phyloP scores from a whole-genome alignment of 2,113 vertebrate species.

The Bolborhynchus lineola region DNA sequence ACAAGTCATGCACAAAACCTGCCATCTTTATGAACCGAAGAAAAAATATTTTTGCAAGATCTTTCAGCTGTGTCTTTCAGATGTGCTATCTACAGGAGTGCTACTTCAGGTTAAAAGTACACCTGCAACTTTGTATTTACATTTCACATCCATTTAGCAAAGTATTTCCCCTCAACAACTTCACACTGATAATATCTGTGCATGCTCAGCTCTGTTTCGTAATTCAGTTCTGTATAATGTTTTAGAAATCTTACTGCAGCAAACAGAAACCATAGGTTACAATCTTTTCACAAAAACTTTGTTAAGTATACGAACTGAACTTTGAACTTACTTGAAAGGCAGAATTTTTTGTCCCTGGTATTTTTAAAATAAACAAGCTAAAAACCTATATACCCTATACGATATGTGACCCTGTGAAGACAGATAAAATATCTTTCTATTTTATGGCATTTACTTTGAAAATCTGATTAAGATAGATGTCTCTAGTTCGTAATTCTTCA shows the following conservation, averaged over 20 bases:
- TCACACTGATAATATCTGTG: neutral
- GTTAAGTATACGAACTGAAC: neutral
- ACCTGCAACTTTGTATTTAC: neutral
- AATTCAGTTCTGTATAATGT: neutral
- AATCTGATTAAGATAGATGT: constrained; percentile 89
- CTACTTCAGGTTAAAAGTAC: neutral
- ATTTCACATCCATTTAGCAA: neutral
- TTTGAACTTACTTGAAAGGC: constrained; percentile 6
- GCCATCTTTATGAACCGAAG: neutral
- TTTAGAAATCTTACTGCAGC: neutral
- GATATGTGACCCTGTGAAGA: constrained; percentile 77
- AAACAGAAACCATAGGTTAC: neutral
- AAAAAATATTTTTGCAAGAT: neutral
- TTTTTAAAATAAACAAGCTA: constrained; percentile 54
- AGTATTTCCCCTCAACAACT: neutral
- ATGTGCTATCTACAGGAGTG: neutral
- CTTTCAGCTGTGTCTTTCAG: neutral
- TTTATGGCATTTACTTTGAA: constrained; percentile 86
- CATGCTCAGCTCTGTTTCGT: neutral
- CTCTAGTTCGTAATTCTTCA: constrained; percentile 84
- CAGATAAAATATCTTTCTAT: constrained; percentile 80
- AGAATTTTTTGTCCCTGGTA: constrained; percentile 19
- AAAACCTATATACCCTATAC: constrained; percentile 52
- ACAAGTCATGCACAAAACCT: neutral
- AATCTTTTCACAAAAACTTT: neutral